Percentiles rank a stretch among this genome's conserved stretches.
These are phyloP conservation scores for Megaleporinus macrocephalus DNA, from an alignment of 2,113 vertebrate species.

Conservation along the genomic window DNA sequence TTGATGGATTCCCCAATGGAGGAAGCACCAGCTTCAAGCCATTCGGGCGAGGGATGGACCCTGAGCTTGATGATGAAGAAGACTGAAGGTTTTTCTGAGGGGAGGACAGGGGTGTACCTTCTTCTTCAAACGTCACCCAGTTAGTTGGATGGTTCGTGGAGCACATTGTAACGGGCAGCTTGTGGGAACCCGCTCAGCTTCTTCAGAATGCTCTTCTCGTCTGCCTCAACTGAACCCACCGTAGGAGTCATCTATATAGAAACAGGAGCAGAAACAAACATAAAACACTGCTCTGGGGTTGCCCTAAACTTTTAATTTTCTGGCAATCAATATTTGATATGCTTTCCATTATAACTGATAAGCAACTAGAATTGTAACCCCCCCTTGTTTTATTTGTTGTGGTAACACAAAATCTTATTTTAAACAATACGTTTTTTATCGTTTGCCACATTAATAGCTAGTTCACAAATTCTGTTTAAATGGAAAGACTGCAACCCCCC, in stretches of 20 bases:
- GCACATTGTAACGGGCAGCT: conserved; percentile 79
- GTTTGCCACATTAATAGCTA: too few relatives aligned
- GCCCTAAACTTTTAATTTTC: too few relatives aligned
- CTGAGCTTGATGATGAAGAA: conserved; percentile 70
- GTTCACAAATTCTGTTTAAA: too few relatives aligned
- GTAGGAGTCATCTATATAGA: conserved; percentile 42
- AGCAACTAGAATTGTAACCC: too few relatives aligned
- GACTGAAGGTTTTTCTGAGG: conserved; percentile 77
- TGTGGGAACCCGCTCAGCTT: not conserved
- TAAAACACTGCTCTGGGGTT: too few relatives aligned
- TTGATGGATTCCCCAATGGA: conserved; percentile 79
- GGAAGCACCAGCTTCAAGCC: conserved; percentile 88
- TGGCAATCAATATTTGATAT: too few relatives aligned
- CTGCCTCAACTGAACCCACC: not conserved
- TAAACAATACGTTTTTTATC: too few relatives aligned
- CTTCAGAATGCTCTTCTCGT: conserved; percentile 9
- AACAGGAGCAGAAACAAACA: conserved; percentile 1
- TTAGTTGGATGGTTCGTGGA: conserved; percentile 87
- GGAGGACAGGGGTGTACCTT: conserved; percentile 77
- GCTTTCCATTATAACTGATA: too few relatives aligned
- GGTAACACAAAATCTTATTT: too few relatives aligned
- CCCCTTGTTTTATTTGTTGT: too few relatives aligned
- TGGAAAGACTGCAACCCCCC: too few relatives aligned
- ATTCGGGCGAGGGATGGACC: conserved; percentile 83
- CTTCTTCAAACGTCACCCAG: conserved; percentile 98